These are phyloP conservation scores for Thermophis baileyi DNA, from an alignment of 2,113 vertebrate species.

Conservation along the genomic window DNA sequence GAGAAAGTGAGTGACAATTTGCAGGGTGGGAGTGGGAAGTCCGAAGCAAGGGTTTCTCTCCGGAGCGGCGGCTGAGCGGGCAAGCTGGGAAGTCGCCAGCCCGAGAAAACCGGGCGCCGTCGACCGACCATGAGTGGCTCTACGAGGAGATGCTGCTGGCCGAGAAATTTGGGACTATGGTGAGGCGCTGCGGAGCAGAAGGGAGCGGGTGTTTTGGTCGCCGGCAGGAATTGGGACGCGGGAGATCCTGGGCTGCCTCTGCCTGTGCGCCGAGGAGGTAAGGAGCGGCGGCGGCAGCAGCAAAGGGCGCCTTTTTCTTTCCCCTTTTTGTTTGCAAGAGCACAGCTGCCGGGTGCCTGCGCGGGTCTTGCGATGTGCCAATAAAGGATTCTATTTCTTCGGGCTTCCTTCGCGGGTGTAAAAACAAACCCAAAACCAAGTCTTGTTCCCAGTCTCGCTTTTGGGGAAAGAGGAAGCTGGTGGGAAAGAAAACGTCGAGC, in stretches of 20 bases:
- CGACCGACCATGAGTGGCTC: not conserved
- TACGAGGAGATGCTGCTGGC: not conserved
- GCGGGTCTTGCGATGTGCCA: not conserved
- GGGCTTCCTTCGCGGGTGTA: too few relatives aligned
- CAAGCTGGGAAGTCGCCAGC: not conserved
- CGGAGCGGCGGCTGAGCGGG: not conserved
- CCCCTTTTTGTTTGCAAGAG: not conserved
- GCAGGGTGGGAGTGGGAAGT: not conserved
- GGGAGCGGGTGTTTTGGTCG: not conserved
- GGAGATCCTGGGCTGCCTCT: slow-evolving; percentile 1
- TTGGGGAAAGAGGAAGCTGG: too few relatives aligned
- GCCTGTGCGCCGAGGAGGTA: not conserved
- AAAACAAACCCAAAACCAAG: not conserved
- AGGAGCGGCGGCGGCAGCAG: not conserved
- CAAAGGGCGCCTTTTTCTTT: not conserved
- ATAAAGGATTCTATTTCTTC: too few relatives aligned
- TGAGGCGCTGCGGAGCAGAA: not conserved
- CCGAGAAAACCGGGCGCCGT: not conserved
- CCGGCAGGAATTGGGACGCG: slow-evolving; percentile 15
- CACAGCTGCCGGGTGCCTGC: not conserved
- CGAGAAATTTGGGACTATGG: slow-evolving; percentile 10
- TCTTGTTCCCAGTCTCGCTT: not conserved
- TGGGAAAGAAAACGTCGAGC: too few relatives aligned
- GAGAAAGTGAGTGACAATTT: not conserved
- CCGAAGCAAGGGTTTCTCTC: not conserved